Conservation (phyloP, 2,888 invertebrate genomes). For the Tetramorium bicarinatum region DNA sequence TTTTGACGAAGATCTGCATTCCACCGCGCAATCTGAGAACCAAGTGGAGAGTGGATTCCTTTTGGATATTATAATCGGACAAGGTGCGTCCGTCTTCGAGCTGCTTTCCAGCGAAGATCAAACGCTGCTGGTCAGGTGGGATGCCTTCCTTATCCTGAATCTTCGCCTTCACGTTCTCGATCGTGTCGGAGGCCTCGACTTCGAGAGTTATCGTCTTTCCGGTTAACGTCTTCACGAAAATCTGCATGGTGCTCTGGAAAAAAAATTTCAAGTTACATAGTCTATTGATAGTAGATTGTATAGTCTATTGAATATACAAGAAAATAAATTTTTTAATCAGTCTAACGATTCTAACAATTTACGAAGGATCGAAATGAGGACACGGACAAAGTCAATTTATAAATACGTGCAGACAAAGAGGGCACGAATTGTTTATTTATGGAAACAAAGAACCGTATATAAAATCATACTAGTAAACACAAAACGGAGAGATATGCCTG, state of each 20-base stretch:
- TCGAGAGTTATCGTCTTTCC: slow-evolving; percentile 74
- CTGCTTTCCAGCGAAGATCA: slow-evolving; percentile 76
- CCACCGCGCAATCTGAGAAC: slow-evolving; percentile 73
- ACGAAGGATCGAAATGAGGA: background rate
- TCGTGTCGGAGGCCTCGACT: slow-evolving; percentile 73
- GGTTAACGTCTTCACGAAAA: slow-evolving; percentile 73
- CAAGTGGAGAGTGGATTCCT: slow-evolving; percentile 72
- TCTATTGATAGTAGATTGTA: no score
- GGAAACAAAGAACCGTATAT: background rate
- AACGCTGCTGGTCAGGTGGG: slow-evolving; percentile 71
- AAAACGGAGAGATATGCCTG: background rate
- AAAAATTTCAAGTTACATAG: background rate
- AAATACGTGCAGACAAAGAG: background rate
- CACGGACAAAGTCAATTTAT: background rate
- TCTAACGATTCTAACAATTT: background rate
- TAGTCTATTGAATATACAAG: background rate
- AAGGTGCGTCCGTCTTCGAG: slow-evolving; percentile 73
- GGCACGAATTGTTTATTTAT: background rate
- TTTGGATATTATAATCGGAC: slow-evolving; percentile 74
- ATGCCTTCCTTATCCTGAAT: slow-evolving; percentile 75
- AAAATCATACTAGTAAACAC: background rate
- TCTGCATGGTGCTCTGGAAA: slow-evolving; percentile 65
- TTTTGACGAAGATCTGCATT: slow-evolving; percentile 76
- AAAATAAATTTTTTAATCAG: background rate
- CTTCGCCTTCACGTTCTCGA: slow-evolving; percentile 74